A percentile compares a stretch with the other conserved stretches of the same genome.
phyloP scores from a whole-genome alignment of 2,797 vertebrate species.

The Platyrinchus mystaceus region DNA sequence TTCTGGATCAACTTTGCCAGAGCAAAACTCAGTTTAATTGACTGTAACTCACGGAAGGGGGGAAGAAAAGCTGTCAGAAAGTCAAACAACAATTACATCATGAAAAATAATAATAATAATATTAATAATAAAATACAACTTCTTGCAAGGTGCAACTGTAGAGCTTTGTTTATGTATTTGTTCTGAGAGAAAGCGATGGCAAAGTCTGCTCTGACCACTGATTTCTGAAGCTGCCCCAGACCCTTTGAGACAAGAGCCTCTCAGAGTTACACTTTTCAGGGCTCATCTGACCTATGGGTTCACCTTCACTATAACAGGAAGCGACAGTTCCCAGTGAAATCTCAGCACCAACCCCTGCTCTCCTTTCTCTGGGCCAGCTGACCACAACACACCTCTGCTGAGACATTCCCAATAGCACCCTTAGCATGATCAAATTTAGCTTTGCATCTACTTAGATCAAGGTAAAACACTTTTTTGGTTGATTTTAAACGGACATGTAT shows the following conservation, averaged over 20 bases:
- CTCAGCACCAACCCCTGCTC: neutral
- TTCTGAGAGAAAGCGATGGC: neutral
- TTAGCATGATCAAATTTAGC: neutral
- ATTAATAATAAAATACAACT: neutral
- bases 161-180: neutral
- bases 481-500: neutral
- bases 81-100: conserved; percentile 17
- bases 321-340: neutral
- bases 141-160: neutral
- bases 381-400: neutral
- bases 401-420: neutral
- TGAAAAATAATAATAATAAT: neutral
- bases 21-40: neutral
- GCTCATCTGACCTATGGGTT: neutral
- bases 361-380: neutral
- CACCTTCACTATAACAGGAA: neutral
- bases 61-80: conserved; percentile 11
- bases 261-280: neutral
- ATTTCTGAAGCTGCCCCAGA: neutral
- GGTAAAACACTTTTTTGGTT: neutral
- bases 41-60: neutral
- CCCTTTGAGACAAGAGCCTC: neutral
- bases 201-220: neutral
- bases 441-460: neutral
- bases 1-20: neutral